Percentiles rank a stretch among this genome's conserved stretches.
These are phyloP conservation scores for Theonella swinhoei DNA, from an alignment of 37 sponge, comb jelly and placozoan genomes.

Conservation along the genomic window DNA sequence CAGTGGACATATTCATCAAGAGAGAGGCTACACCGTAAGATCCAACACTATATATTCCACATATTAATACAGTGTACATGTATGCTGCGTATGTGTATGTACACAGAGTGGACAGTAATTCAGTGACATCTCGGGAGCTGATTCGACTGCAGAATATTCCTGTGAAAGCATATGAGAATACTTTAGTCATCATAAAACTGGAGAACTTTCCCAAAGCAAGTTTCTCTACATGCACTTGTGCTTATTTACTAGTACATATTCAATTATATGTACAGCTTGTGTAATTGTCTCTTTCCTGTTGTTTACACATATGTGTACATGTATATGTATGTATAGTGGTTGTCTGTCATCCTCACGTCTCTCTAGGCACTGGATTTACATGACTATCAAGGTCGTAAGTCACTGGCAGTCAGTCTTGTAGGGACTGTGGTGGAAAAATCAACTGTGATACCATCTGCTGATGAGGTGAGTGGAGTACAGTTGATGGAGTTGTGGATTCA, in stretches of 20 bases:
- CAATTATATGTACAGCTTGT: no score
- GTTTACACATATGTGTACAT: no score
- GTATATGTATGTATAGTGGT: no score
- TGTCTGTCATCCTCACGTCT: not conserved
- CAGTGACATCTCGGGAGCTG: slow-evolving; percentile 60
- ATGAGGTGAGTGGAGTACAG: slow-evolving; percentile 53
- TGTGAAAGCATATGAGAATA: slow-evolving; percentile 83
- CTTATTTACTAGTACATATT: no score
- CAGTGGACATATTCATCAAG: slow-evolving; percentile 59
- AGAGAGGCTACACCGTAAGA: slow-evolving; percentile 56
- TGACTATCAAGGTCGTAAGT: slow-evolving; percentile 75
- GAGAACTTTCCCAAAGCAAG: slow-evolving; percentile 57
- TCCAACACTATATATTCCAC: not conserved
- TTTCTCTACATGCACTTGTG: not conserved
- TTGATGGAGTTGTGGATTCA: no score
- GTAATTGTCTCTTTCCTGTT: no score
- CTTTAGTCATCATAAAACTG: slow-evolving; percentile 89
- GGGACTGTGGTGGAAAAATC: slow-evolving; percentile 80
- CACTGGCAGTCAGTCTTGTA: slow-evolving; percentile 68
- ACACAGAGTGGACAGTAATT: slow-evolving; percentile 60
- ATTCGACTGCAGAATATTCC: slow-evolving; percentile 81
- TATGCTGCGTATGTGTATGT: no score
- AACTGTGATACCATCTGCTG: slow-evolving; percentile 65
- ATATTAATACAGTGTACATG: not conserved
- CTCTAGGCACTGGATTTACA: slow-evolving; percentile 47